Conservation (phyloP, 2,797 vertebrate species). For the Pseudopleuronectes americanus region DNA sequence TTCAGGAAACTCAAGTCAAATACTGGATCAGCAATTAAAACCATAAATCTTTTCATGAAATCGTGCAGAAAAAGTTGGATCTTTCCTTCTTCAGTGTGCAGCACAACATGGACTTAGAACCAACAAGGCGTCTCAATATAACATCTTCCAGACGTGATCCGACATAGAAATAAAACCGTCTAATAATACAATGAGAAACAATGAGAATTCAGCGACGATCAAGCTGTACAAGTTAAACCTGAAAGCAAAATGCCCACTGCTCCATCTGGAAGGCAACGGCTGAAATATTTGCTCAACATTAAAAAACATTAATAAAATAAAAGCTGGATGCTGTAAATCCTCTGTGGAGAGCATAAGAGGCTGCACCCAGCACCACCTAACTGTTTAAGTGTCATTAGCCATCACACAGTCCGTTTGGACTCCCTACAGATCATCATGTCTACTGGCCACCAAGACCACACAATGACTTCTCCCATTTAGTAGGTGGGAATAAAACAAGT, state of each 20-base stretch:
- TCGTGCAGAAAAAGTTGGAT: neutral
- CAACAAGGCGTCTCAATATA: neutral
- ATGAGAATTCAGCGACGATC: neutral
- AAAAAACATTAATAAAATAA: neutral
- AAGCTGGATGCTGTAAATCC: neutral
- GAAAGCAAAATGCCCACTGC: neutral
- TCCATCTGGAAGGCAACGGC: neutral
- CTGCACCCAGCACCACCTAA: no score
- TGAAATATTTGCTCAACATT: slow-evolving; percentile 9
- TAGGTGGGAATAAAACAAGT: neutral
- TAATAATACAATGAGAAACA: neutral
- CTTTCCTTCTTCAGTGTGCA: neutral
- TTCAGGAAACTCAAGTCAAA: neutral
- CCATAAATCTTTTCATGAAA: neutral
- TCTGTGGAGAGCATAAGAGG: neutral
- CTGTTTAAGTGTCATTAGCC: no score
- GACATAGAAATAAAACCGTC: neutral
- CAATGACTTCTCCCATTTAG: neutral
- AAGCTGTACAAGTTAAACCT: neutral
- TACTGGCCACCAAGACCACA: no score
- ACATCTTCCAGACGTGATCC: neutral
- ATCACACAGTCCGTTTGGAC: no score
- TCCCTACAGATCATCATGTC: no score
- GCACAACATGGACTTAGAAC: neutral
- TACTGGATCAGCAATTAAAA: neutral